Conservation (phyloP, 2,113 vertebrate genomes). For the Willisornis vidua region DNA sequence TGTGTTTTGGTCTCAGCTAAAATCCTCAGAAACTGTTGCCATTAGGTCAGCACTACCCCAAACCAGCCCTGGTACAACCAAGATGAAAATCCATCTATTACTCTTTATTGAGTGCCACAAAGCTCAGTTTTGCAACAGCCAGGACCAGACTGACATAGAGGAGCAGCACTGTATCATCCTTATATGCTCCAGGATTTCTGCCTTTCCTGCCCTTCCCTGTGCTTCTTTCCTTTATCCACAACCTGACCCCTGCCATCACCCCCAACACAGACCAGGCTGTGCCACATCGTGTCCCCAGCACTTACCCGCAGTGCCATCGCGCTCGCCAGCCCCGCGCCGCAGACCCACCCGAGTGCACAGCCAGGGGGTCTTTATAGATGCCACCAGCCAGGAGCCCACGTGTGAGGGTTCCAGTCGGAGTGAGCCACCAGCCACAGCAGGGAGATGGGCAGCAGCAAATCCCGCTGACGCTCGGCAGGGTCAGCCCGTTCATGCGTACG, state of each 20-base stretch:
- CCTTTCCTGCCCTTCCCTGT: neutral
- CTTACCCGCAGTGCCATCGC: slow-evolving; percentile 48
- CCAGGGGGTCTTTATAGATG: neutral
- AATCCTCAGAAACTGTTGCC: neutral
- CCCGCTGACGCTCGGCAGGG: neutral
- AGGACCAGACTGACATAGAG: fast-evolving
- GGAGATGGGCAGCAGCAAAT: neutral
- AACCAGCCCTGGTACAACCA: neutral
- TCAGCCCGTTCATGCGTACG: neutral
- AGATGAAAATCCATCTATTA: neutral
- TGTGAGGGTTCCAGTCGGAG: neutral
- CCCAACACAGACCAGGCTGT: neutral
- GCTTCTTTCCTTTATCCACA: fast-evolving
- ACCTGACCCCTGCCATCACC: fast-evolving
- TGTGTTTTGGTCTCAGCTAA: neutral
- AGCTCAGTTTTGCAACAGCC: neutral
- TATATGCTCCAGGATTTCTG: neutral
- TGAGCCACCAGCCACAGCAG: fast-evolving
- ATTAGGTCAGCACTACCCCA: neutral
- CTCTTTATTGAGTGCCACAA: fast-evolving
- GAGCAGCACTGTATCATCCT: fast-evolving
- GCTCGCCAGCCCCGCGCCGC: neutral
- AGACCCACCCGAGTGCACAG: fast-evolving
- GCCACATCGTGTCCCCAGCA: neutral
- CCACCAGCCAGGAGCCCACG: fast-evolving